A percentile compares a stretch with the other conserved stretches of the same genome.
Evolutionary conservation across 2,888 invertebrate genomes (phyloP).

Genomic region (Actias luna): DNA sequence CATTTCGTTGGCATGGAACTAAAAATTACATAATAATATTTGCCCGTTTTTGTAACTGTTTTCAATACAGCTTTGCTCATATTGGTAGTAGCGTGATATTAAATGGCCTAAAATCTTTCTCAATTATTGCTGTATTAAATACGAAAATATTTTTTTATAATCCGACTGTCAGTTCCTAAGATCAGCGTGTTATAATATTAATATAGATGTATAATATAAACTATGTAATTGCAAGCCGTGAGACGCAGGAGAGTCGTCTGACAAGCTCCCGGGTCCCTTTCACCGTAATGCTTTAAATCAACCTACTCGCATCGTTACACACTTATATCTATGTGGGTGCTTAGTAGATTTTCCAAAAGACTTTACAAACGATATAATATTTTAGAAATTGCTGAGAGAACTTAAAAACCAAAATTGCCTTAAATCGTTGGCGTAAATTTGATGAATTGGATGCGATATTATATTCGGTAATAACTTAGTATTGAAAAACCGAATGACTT

Average conservation of each 20-base stretch:
- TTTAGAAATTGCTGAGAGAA: background rate
- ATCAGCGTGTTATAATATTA: slow-evolving; percentile 17
- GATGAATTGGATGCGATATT: background rate
- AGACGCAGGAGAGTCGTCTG: slow-evolving; percentile 40
- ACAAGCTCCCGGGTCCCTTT: slow-evolving; percentile 46
- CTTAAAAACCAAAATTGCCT: background rate
- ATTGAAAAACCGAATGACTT: too few relatives aligned
- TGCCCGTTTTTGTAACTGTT: too few relatives aligned
- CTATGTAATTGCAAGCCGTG: slow-evolving; percentile 43
- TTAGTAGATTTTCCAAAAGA: background rate
- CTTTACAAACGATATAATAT: background rate
- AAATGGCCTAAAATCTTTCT: too few relatives aligned
- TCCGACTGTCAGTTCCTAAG: too few relatives aligned
- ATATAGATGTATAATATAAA: too few relatives aligned
- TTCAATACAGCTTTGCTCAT: too few relatives aligned
- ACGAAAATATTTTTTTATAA: too few relatives aligned
- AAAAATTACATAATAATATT: too few relatives aligned
- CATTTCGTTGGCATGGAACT: too few relatives aligned
- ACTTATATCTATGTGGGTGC: slow-evolving; percentile 23
- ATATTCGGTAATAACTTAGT: background rate
- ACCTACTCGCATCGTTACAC: slow-evolving; percentile 22
- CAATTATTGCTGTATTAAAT: too few relatives aligned
- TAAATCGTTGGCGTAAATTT: background rate
- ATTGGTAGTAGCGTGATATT: too few relatives aligned
- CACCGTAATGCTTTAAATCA: slow-evolving; percentile 50